Percentiles rank a stretch among this genome's conserved stretches.
phyloP scores from a whole-genome alignment of 2,797 vertebrate genomes.

The Holocentrus rufus region DNA sequence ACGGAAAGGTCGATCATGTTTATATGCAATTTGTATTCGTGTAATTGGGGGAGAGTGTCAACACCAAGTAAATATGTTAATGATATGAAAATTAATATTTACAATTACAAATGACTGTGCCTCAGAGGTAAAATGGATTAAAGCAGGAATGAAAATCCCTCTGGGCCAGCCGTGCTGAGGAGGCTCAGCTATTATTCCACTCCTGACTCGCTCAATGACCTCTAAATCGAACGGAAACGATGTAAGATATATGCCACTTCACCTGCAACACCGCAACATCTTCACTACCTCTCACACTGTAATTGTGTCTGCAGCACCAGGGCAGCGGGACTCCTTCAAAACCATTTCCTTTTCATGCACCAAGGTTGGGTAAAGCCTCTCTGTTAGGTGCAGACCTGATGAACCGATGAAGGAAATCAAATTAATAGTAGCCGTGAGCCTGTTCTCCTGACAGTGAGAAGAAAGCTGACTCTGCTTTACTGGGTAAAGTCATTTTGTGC shows the following conservation, averaged over 20 bases:
- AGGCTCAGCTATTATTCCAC: slow-evolving; percentile 34
- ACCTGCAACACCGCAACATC: slow-evolving; percentile 2
- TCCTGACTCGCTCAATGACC: slow-evolving; percentile 37
- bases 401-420: slow-evolving; percentile 52
- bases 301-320: neutral
- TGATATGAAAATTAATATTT: slow-evolving; percentile 18
- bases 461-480: slow-evolving; percentile 40
- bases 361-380: slow-evolving; percentile 21
- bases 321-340: slow-evolving; percentile 28
- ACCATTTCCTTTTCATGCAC: slow-evolving; percentile 9
- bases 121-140: slow-evolving; percentile 6
- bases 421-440: slow-evolving; percentile 23
- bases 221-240: slow-evolving; percentile 22
- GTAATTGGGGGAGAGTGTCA: slow-evolving; percentile 22
- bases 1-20: slow-evolving; percentile 23
- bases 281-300: slow-evolving; percentile 20
- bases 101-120: slow-evolving; percentile 14
- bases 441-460: slow-evolving; percentile 2
- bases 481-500: slow-evolving; percentile 54
- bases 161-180: slow-evolving; percentile 10
- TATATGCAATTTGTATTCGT: slow-evolving; percentile 24
- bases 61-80: slow-evolving; percentile 25
- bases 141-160: slow-evolving; percentile 9
- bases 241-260: slow-evolving; percentile 39
- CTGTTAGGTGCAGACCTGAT: slow-evolving; percentile 40